Base-by-base conservation (phyloP, 2,888 invertebrate species). In the Cataglyphis rosenhaueri region DNA sequence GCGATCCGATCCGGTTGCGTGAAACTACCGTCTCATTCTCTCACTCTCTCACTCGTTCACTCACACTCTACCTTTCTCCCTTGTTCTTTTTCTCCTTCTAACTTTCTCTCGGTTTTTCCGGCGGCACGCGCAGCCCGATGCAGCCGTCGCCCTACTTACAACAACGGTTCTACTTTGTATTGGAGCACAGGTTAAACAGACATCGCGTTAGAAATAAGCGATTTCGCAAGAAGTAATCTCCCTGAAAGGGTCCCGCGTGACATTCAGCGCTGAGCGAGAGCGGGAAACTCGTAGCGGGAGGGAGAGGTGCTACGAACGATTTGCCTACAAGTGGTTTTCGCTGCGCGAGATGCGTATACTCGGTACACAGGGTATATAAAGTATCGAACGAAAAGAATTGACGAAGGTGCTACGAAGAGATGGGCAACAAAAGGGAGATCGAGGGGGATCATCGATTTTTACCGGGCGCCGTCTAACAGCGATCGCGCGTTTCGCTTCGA, bases 401-500 rank as follows among this genome's bases (percentile, higher is more conserved):
- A 55, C 15, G n/a, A 41, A 41, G 68, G 29, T 78, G 70, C 65
- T 65, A 65, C 66, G 44, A 66, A 38, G 61, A 38, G 29, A 55
- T 21, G 21, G 70, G 70, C 59, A 68, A 70, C 66, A 32, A 76
- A 78, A 70, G 32, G 32, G 32, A 41, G 59, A 48, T 25, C 44
- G 44, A 44, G 29, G 32, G n/a, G n/a, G 25, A 25, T 61, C 48
- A 41, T 68, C 55, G 38, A 66, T 57, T 57, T 57, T 57, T 68
- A 57, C 12, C 57, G 59, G 44, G 44, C 70, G n/a, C 21, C 59
- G 70, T 21, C 70, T 59, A 57, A 93, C 92, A 92, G 90, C 92
- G 92, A 94, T 92, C 88, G 90, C 89, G 85, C 84, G 81, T 48
- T 91, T 92, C 92, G 92, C 92, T 25, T 18, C 71, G 35, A 10